Percentiles rank a stretch among this genome's conserved stretches.
Evolutionary conservation across 2,888 invertebrate species (phyloP).

Genomic region (Hirtodrosophila histrioides): DNA sequence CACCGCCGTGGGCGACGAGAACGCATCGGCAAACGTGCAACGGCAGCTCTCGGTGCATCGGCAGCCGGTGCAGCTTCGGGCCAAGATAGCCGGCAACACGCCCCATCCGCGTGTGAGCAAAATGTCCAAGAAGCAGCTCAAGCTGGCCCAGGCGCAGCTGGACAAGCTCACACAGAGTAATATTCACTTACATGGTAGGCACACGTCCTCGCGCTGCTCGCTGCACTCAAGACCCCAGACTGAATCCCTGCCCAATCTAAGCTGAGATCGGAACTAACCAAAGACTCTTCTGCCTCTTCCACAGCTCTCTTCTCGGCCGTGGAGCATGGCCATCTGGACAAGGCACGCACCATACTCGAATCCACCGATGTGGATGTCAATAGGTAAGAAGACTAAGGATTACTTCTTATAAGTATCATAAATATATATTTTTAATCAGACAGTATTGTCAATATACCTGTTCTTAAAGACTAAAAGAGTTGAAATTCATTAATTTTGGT

Average conservation of each 20-base stretch:
- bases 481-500: no score
- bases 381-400: slow-evolving; percentile 87
- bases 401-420: no score
- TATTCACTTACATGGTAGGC: slow-evolving; percentile 93
- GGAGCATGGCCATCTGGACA: slow-evolving; percentile 97
- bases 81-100: slow-evolving; percentile 70
- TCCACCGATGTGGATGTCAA: slow-evolving; percentile 97
- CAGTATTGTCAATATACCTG: no score
- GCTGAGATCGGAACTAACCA: neutral
- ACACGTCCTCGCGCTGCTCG: slow-evolving; percentile 15
- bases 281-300: slow-evolving; percentile 55
- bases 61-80: slow-evolving; percentile 65
- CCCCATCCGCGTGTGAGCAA: slow-evolving; percentile 84
- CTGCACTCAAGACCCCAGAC: slow-evolving; percentile 1
- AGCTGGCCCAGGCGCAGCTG: slow-evolving; percentile 89
- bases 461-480: no score
- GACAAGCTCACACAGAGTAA: slow-evolving; percentile 92
- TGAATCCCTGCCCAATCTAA: no score
- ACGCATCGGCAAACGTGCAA: slow-evolving; percentile 60
- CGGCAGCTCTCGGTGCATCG: slow-evolving; percentile 75
- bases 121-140: slow-evolving; percentile 88
- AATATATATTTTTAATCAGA: no score
- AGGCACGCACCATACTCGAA: slow-evolving; percentile 95
- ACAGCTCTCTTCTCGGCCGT: slow-evolving; percentile 97
- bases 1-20: slow-evolving; percentile 54